Conservation (phyloP, 2,113 vertebrate genomes). For the Mormoops blainvillei region DNA sequence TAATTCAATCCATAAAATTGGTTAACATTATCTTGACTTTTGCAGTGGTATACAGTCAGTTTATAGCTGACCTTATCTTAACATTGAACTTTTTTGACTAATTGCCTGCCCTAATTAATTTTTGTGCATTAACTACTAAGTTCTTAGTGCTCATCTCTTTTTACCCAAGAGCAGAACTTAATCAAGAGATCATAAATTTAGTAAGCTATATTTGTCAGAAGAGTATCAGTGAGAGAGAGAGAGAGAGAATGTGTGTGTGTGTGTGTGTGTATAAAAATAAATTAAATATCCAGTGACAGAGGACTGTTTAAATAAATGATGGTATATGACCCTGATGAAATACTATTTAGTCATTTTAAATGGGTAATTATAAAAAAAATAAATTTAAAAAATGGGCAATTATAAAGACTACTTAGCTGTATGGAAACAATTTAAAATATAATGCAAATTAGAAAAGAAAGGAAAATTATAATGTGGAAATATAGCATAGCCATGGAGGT, state of each 20-base stretch:
- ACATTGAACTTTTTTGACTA: constrained; percentile 42
- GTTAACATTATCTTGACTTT: background rate
- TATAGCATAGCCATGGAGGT: background rate
- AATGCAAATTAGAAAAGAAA: background rate
- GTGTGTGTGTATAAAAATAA: background rate
- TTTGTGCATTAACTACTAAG: background rate
- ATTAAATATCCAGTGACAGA: background rate
- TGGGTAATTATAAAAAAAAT: background rate
- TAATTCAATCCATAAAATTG: background rate
- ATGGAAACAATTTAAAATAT: background rate
- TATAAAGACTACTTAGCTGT: background rate
- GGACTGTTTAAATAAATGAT: background rate
- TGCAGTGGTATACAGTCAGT: background rate
- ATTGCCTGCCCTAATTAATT: constrained; percentile 21
- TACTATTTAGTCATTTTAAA: background rate
- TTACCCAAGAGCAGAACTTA: background rate
- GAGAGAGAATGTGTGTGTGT: background rate
- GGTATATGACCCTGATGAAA: background rate
- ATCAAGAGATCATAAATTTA: constrained; percentile 30
- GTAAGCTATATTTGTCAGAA: background rate
- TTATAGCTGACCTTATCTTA: constrained; percentile 25
- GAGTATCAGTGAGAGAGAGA: too few species aligned
- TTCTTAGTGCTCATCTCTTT: background rate
- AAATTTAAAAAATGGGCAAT: background rate
- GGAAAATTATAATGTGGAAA: background rate